phyloP scores from a whole-genome alignment of 2,888 invertebrate species.

The Digitonthophagus gazella region DNA sequence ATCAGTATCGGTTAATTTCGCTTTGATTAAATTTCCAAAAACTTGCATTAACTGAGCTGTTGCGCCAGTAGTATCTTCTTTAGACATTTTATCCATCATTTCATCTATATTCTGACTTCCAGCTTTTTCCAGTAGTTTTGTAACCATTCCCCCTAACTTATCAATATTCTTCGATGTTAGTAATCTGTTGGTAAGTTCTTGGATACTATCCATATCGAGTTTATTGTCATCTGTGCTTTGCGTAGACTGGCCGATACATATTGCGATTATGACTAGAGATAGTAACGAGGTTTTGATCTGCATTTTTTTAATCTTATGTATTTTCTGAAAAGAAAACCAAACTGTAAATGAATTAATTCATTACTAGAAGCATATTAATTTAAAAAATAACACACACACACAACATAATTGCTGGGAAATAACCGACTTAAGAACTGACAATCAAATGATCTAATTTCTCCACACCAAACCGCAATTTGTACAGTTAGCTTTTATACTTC shows the following conservation, averaged over 20 bases:
- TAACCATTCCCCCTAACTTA: constrained; percentile 8
- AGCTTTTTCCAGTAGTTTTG: not conserved
- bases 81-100: not conserved
- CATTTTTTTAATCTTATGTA: not conserved
- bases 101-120: not conserved
- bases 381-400: not conserved
- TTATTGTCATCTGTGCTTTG: constrained; percentile 3
- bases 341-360: not conserved
- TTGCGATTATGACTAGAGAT: constrained; percentile 10
- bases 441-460: not conserved
- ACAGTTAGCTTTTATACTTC: not conserved
- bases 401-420: not conserved
- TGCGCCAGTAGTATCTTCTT: constrained; percentile 41
- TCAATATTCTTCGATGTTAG: constrained; percentile 3
- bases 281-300: not conserved
- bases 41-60: constrained; percentile 56
- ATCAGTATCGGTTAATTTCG: constrained; percentile 2
- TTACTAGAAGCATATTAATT: not conserved
- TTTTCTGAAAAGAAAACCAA: not conserved
- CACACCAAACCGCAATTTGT: not conserved
- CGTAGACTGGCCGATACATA: constrained; percentile 1
- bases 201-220: constrained; percentile 2
- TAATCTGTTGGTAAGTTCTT: not conserved
- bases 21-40: constrained; percentile 36
- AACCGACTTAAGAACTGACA: not conserved